Conservation (phyloP, 2,797 vertebrate genomes). For the Acridotheres tristis region DNA sequence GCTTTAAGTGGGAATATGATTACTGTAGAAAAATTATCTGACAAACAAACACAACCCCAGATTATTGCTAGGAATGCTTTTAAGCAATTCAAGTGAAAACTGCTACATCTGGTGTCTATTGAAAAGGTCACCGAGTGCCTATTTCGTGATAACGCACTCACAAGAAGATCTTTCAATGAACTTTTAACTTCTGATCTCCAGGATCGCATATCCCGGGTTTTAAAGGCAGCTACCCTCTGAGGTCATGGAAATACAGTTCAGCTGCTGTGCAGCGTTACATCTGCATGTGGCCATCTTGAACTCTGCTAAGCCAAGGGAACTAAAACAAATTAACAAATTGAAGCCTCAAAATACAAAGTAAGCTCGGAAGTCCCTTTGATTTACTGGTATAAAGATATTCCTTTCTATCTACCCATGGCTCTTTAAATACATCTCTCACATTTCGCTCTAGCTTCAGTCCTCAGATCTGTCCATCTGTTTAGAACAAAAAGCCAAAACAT, state of each 20-base stretch:
- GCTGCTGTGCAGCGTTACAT: background rate
- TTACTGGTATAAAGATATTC: background rate
- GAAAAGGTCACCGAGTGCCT: background rate
- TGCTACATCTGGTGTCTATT: background rate
- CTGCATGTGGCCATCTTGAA: conserved; percentile 47
- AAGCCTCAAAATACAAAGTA: background rate
- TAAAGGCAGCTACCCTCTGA: conserved; percentile 10
- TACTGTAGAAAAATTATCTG: background rate
- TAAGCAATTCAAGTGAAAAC: background rate
- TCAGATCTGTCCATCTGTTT: background rate
- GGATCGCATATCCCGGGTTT: background rate
- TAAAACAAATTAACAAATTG: background rate
- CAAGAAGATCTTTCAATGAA: conserved; percentile 8
- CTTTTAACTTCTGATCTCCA: conserved; percentile 24
- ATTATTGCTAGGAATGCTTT: background rate
- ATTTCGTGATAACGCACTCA: background rate
- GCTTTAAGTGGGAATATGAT: background rate
- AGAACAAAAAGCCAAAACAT: background rate
- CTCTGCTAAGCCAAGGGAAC: background rate
- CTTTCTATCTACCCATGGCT: background rate
- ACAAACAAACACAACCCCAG: background rate
- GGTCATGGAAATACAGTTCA: conserved; percentile 22
- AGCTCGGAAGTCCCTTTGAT: background rate
- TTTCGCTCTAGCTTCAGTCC: background rate
- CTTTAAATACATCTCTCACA: background rate